Percentiles rank a stretch among this genome's conserved stretches.
These are phyloP conservation scores for Sclerurus mexicanus DNA, from an alignment of 2,113 vertebrate genomes.

Conservation along the genomic window DNA sequence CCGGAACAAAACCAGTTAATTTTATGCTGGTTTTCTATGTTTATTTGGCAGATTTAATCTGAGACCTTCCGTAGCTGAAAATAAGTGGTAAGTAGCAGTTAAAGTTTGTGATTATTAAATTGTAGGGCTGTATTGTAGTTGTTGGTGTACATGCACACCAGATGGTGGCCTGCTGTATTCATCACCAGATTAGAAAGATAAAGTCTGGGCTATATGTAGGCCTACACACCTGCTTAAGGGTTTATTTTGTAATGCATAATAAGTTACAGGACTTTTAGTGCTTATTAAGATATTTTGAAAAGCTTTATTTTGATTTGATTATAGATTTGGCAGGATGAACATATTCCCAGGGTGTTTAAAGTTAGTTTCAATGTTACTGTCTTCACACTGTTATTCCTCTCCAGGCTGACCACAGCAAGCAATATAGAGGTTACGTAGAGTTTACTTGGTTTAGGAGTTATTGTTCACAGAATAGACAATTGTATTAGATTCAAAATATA, in stretches of 20 bases:
- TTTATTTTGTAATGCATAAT: slow-evolving; percentile 17
- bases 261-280: slow-evolving; percentile 5
- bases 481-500: not conserved
- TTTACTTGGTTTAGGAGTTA: not conserved
- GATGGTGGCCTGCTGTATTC: slow-evolving; percentile 78
- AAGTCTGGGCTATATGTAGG: slow-evolving; percentile 72
- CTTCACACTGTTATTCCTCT: not conserved
- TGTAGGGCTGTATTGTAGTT: slow-evolving; percentile 12
- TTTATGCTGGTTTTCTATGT: not conserved
- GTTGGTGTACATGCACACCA: slow-evolving; percentile 52
- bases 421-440: fast-evolving
- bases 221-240: slow-evolving; percentile 25
- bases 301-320: not conserved
- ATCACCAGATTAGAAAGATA: slow-evolving; percentile 81
- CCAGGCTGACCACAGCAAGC: not conserved
- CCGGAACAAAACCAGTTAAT: slow-evolving; percentile 20
- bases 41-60: slow-evolving; percentile 3
- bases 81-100: slow-evolving; percentile 41
- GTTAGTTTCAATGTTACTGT: not conserved
- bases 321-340: not conserved
- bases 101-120: slow-evolving; percentile 60
- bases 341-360: not conserved
- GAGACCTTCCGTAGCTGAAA: slow-evolving; percentile 23
- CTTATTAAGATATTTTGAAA: not conserved
- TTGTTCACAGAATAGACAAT: not conserved